Base-by-base conservation (phyloP, 2,797 vertebrate genomes). In the Emys orbicularis region DNA sequence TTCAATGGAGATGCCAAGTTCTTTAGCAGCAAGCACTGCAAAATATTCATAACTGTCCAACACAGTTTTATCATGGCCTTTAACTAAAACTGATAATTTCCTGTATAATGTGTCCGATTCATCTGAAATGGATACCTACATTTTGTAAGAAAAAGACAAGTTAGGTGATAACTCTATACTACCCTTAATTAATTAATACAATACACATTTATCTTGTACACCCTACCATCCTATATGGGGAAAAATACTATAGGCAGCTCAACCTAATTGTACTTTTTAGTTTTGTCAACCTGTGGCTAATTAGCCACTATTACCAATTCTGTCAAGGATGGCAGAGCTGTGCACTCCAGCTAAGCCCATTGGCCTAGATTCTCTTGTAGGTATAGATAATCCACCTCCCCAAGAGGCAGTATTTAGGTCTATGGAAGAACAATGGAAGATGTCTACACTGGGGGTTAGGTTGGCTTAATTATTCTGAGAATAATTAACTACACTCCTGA, bases 31-130 rank as follows among this genome's bases (percentile, higher is more conserved):
- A 97, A 99, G 98, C 56, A 98, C 98, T 7, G 98, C 98, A 81
- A 99, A 99, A 90, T 99, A 99, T 93, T 99, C 99, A 5, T 99
- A 99, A 97, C 99, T 99, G 97, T 99, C 99, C 98, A 99, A 96
- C 47, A 99, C 99, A 3, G 99, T 96, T 89, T 93, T 98, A 97
- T 99, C 99, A 0, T 99, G 99, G 93, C 99, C 98, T 98, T 99
- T 99, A 87, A 99, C 99, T 97, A 99, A 95, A 95, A 99, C 96
- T 0, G 98, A 98, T 89, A 99, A 94, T 87, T 98, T 99, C 98
- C 99, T 99, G 93, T 99, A 99, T 61, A 99, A 97, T 0, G 91
- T 96, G 96, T 99, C 99, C 2, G 99, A 99, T 89, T 99, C 99
- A 25, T 99, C 98, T 91, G 99, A 99, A 96, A 98, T 61, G 1